phyloP scores from a whole-genome alignment of 2,888 invertebrate genomes.

The Clanis bilineata region DNA sequence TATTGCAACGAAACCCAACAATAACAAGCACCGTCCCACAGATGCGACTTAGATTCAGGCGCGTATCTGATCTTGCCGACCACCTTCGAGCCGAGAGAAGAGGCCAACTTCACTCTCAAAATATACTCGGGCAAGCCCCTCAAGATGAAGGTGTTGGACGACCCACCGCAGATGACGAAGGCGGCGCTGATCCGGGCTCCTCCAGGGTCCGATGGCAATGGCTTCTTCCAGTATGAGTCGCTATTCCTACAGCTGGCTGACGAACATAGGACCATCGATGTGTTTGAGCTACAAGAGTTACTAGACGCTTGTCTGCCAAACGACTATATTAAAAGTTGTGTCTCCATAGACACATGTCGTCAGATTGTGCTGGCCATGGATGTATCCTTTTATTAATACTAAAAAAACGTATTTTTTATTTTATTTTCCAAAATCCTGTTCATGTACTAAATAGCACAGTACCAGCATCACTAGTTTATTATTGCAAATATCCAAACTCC shows the following conservation, averaged over 20 bases:
- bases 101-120: constrained; percentile 93
- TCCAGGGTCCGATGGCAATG: constrained; percentile 85
- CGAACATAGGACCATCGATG: constrained; percentile 94
- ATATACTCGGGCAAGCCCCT: constrained; percentile 90
- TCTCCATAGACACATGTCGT: constrained; percentile 94
- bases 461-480: too few relatives aligned
- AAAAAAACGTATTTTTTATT: too few relatives aligned
- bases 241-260: constrained; percentile 95
- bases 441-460: background rate
- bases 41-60: constrained; percentile 90
- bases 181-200: constrained; percentile 90
- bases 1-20: background rate
- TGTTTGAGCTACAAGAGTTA: constrained; percentile 94
- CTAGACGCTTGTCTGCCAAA: constrained; percentile 95
- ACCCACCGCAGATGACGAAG: constrained; percentile 85
- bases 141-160: constrained; percentile 88
- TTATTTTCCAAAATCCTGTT: background rate
- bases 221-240: constrained; percentile 93
- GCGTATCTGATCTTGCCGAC: constrained; percentile 94
- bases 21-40: constrained; percentile 54
- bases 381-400: constrained; percentile 84
- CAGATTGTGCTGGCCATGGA: constrained; percentile 95
- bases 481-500: too few relatives aligned
- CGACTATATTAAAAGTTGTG: constrained; percentile 97
- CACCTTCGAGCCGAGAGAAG: constrained; percentile 94